Evolutionary conservation across 1,140 invertebrate genomes (phyloP), one percentile per base, ranked within the genome.

Genomic region (Drosophila murphyi): DNA sequence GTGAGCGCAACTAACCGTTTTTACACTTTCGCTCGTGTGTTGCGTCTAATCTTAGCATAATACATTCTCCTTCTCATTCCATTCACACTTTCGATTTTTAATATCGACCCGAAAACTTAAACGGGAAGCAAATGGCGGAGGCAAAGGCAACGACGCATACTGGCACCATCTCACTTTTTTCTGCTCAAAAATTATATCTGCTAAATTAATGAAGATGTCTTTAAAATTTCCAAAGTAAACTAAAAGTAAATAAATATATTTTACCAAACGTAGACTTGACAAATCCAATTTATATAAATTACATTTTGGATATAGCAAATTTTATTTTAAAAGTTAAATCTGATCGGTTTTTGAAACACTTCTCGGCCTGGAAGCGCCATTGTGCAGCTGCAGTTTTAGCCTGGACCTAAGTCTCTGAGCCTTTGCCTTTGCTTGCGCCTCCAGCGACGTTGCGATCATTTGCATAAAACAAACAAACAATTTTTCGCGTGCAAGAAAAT

Each of bases 391-490:
- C 32, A 61, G 45, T 32, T 34, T 29, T 20, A 47, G 10, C 8
- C 51, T 68, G 62, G 60, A 70, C 45, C 60, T 48, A 70, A 74
- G 79, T n/a, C 5, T 8, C 39, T n/a, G 39, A 43, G 10, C 10
- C 39, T n/a, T 43, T n/a, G 39, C 39, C 39, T 20, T 20, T 20
- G 20, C 20, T 43, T 43, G 39, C 10, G 39, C 39, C 74, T 43
- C 63, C 60, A 67, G 79, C 79, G 56, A 61, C 67, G 75, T 59
- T 12, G 56, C 39, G 76, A 88, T 88, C 80, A 89, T 89, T 88
- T 89, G 85, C 85, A 89, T 89, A 89, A 85, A 85, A 89, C 80
- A 87, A 87, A 88, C 83, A 88, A 82, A 82, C 85, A 77, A 87
- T 88, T 87, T 80, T 80, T 86, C 81, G 75, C 81, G 74, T 79